Evolutionary conservation across 2,888 invertebrate genomes (phyloP).

Genomic region (Sceliomorpha sp.): DNA sequence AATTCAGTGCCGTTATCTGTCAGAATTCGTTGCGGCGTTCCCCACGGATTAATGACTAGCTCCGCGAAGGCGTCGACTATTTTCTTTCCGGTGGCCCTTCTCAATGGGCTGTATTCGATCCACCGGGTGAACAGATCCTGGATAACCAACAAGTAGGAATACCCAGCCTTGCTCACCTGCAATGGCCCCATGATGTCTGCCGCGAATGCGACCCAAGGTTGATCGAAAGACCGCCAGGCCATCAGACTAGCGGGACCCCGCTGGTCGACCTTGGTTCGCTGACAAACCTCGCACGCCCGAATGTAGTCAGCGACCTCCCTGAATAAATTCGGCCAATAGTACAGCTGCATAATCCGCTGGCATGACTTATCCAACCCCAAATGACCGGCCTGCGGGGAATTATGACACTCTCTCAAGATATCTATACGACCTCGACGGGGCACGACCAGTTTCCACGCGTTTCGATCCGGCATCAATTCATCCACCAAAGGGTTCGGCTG

Average conservation of each 20-base stretch:
- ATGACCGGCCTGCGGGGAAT: constrained; percentile 11
- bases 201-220: constrained; percentile 15
- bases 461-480: constrained; percentile 5
- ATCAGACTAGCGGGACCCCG: constrained; percentile 2
- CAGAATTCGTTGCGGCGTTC: constrained; percentile 49
- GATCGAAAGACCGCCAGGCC: neutral
- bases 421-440: neutral
- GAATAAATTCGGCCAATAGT: constrained; percentile 24
- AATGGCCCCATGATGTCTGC: constrained; percentile 57
- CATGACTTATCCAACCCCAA: constrained; percentile 11
- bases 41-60: constrained; percentile 51
- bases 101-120: constrained; percentile 21
- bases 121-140: constrained; percentile 41
- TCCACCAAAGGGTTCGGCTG: constrained; percentile 2
- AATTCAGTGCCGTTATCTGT: constrained; percentile 61
- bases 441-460: constrained; percentile 23
- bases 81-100: constrained; percentile 14
- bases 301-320: constrained; percentile 12
- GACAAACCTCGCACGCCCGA: constrained; percentile 7
- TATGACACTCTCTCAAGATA: constrained; percentile 2
- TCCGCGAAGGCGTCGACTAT: constrained; percentile 34
- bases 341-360: constrained; percentile 2
- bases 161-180: constrained; percentile 30
- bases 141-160: constrained; percentile 3
- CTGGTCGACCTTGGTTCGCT: constrained; percentile 11